Base-by-base conservation (phyloP, 2,888 invertebrate genomes). In the Dolichomitus sp. region DNA sequence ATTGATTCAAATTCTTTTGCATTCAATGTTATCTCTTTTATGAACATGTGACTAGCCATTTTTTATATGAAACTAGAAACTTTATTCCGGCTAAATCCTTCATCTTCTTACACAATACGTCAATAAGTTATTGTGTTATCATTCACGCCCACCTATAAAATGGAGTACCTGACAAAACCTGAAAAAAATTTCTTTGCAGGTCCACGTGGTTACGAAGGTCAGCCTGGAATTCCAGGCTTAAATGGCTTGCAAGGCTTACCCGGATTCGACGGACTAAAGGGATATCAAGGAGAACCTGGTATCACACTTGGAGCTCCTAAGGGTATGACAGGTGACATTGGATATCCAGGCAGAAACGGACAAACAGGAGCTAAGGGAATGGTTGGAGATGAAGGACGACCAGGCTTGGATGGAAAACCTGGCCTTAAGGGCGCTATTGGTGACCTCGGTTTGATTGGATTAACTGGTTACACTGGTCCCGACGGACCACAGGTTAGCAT, bases 211-310 rank as follows among this genome's bases (percentile, higher is more conserved):
- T 93, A 91, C 17, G 91, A 93, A 9, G 97, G 97, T 57, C 94
- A 92, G 37, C 93, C 92, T n/a, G 97, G 97, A 75, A 90, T 92
- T 7, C 92, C 93, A 23, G 96, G 97, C 27, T 80, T 90, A 7
- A 92, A 94, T 19, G 98, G 98, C 14, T 91, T 95, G 63, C 95
- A 95, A 85, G 97, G 98, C 19, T 88, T 92, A 1, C 95, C 95
- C 33, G 98, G 98, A 40, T 86, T 86, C 17, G 87, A 84, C 14
- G 96, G 96, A 42, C 87, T 83, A 0, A 95, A 94, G 90, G 97
- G 97, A 84, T 92, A 94, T 23, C 77, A 84, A 14, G 97, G 97
- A 73, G 96, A 96, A 77, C 94, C 94, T 50, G 97, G 97, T 52
- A 90, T 93, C 84, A 91, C 95, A 4, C 94, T 95, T n/a, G 85